Percentiles rank a stretch among this genome's conserved stretches.
Evolutionary conservation across 2,113 vertebrate genomes (phyloP).

Genomic region (Prionailurus viverrinus): DNA sequence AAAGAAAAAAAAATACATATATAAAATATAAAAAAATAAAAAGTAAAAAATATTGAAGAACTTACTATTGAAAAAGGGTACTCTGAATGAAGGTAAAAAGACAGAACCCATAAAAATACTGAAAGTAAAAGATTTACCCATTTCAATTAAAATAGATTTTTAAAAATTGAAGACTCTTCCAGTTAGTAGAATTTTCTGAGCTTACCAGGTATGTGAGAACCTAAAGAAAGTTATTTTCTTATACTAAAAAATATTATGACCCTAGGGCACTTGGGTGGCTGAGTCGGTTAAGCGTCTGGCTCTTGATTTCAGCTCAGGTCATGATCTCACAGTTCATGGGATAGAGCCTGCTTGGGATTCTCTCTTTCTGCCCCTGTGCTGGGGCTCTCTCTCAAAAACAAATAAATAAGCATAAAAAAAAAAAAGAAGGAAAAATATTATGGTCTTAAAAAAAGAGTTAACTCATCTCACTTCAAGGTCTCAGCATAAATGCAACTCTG

Average conservation of each 20-base stretch:
- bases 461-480: not conserved
- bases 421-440: not conserved
- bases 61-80: not conserved
- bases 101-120: not conserved
- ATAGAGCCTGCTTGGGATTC: no score
- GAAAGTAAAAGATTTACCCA: not conserved
- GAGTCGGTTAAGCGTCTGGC: not conserved
- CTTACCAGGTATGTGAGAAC: not conserved
- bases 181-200: conserved; percentile 11
- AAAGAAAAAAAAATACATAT: not conserved
- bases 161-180: not conserved
- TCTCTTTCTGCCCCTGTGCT: no score
- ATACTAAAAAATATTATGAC: not conserved
- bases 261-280: not conserved
- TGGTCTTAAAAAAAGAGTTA: not conserved
- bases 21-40: not conserved
- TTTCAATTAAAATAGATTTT: not conserved
- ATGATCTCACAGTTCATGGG: no score
- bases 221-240: not conserved
- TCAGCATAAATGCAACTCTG: not conserved
- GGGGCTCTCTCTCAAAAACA: no score
- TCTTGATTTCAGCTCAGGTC: no score
- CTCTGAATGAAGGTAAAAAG: not conserved
- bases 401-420: no score
- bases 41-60: not conserved